Conservation (phyloP, 2,888 invertebrate species). For the Mimachlamys varia region DNA sequence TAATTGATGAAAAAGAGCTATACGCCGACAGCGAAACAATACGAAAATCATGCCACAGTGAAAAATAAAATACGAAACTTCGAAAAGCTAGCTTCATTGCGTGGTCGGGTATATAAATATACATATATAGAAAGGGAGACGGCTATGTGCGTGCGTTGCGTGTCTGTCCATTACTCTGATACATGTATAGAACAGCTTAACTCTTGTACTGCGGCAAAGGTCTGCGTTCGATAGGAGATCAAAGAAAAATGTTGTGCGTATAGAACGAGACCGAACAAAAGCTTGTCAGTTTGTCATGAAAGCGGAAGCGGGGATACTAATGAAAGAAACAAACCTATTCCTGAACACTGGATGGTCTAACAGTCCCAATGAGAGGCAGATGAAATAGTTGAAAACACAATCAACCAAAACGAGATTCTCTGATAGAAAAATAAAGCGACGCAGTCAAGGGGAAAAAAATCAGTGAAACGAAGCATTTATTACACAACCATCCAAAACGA, state of each 20-base stretch:
- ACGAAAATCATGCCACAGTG: no score
- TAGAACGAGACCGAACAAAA: background rate
- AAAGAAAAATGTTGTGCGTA: background rate
- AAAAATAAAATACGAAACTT: conserved; percentile 1
- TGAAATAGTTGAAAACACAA: background rate
- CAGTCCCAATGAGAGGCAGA: background rate
- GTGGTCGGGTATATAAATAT: background rate
- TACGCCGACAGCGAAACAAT: background rate
- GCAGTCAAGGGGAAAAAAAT: background rate
- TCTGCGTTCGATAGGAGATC: background rate
- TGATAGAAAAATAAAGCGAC: background rate
- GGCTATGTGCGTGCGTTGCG: background rate
- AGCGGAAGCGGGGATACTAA: background rate
- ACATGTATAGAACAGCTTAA: conserved; percentile 25
- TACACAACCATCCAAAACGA: background rate
- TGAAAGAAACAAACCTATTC: background rate
- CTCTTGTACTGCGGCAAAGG: conserved; percentile 5
- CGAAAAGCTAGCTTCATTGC: background rate
- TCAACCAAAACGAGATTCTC: background rate
- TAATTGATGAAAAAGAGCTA: background rate
- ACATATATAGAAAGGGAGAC: background rate
- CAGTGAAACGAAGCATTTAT: background rate
- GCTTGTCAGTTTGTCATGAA: background rate
- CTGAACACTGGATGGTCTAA: background rate
- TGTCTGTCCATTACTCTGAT: background rate